These are phyloP conservation scores for Varanus salvator DNA, from an alignment of 2,113 vertebrate genomes.

Conservation along the genomic window DNA sequence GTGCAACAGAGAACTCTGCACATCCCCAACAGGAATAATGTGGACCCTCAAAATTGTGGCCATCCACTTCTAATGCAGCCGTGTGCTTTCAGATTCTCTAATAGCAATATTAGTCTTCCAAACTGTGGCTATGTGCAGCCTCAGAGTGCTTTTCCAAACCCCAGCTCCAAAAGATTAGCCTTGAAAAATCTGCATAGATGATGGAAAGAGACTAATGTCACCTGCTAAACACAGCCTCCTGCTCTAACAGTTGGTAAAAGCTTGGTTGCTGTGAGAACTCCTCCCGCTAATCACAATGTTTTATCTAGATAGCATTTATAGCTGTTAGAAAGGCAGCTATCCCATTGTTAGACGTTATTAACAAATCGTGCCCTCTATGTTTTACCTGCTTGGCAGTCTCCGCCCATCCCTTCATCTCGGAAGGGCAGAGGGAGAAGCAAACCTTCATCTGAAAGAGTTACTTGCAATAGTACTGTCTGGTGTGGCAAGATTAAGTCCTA, in stretches of 20 bases:
- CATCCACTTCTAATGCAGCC: not conserved
- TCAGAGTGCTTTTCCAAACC: not conserved
- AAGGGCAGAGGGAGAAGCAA: slow-evolving; percentile 28
- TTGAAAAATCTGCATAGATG: not conserved
- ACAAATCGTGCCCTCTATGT: slow-evolving; percentile 27
- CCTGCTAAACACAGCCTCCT: slow-evolving; percentile 10
- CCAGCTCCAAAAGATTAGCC: not conserved
- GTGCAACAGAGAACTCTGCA: not conserved
- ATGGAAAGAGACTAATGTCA: not conserved
- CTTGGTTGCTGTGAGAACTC: slow-evolving; percentile 7
- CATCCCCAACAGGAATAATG: not conserved
- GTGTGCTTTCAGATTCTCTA: not conserved
- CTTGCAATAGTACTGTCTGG: slow-evolving; percentile 3
- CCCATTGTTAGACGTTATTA: slow-evolving; percentile 48
- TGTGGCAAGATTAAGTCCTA: slow-evolving; percentile 30
- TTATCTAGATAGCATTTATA: slow-evolving; percentile 51
- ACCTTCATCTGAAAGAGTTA: not conserved
- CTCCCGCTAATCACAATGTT: slow-evolving; percentile 3
- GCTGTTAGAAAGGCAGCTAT: slow-evolving; percentile 52
- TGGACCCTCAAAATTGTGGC: not conserved
- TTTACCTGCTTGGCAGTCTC: slow-evolving; percentile 35
- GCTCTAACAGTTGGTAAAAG: slow-evolving; percentile 26
- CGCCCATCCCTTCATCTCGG: slow-evolving; percentile 8
- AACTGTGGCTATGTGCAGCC: not conserved
- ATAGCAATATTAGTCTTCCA: not conserved